Evolutionary conservation across 2,113 vertebrate species (phyloP).

Genomic region (Terrapene triunguis): DNA sequence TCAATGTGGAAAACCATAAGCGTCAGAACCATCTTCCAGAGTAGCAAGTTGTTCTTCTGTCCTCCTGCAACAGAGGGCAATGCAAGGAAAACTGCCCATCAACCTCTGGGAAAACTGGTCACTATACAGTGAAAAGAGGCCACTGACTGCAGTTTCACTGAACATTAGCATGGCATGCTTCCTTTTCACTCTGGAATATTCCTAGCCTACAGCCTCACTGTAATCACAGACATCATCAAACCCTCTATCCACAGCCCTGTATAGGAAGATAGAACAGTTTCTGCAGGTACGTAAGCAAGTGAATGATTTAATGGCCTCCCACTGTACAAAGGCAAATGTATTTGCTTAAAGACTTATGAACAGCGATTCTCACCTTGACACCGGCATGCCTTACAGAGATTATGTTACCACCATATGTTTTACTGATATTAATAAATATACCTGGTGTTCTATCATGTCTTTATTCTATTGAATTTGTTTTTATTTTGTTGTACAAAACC

Average conservation of each 20-base stretch:
- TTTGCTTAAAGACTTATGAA: neutral
- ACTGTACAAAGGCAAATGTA: neutral
- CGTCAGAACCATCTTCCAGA: neutral
- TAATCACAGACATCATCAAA: neutral
- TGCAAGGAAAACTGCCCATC: neutral
- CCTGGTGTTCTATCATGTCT: too few relatives aligned
- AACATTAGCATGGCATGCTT: neutral
- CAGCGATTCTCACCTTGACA: neutral
- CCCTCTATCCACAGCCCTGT: neutral
- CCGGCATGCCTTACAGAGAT: neutral
- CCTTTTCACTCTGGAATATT: neutral
- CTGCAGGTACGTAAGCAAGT: neutral
- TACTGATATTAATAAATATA: neutral
- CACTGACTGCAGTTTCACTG: neutral
- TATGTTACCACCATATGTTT: neutral
- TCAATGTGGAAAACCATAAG: neutral
- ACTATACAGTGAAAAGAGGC: neutral
- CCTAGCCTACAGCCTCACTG: neutral
- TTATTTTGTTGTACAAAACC: neutral
- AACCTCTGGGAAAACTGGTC: neutral
- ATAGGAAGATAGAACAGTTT: neutral
- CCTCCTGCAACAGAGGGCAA: neutral
- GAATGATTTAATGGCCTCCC: neutral
- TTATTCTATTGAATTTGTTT: neutral
- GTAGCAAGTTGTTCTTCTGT: neutral